Percentiles rank a stretch among this genome's conserved stretches.
These are phyloP conservation scores for Typhlichthys eigenmanni DNA, from an alignment of 2,797 vertebrate species.

Conservation along the genomic window DNA sequence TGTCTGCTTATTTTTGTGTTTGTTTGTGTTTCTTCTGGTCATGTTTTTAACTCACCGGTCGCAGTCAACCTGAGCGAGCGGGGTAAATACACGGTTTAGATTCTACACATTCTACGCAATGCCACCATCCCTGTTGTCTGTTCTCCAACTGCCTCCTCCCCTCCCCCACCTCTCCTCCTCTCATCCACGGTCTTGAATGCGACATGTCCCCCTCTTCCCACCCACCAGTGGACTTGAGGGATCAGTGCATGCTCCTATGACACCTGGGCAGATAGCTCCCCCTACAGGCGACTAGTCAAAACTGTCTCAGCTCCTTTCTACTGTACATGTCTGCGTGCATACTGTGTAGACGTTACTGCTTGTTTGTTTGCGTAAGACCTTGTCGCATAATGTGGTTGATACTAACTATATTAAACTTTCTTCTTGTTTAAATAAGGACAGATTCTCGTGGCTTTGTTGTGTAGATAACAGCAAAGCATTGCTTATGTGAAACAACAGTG, in stretches of 20 bases:
- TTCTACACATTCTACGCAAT: constrained; percentile 79
- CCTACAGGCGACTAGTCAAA: constrained; percentile 46
- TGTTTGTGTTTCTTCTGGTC: constrained; percentile 78
- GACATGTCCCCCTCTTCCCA: constrained; percentile 7
- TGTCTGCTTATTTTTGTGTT: constrained; percentile 75
- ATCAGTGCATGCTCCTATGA: constrained; percentile 75
- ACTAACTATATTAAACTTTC: constrained; percentile 58
- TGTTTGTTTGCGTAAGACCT: constrained; percentile 60
- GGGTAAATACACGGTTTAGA: constrained; percentile 93
- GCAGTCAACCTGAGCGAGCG: constrained; percentile 99
- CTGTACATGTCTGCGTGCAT: constrained; percentile 21
- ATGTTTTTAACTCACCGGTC: constrained; percentile 83
- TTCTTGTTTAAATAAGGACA: constrained; percentile 54
- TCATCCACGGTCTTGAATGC: background rate
- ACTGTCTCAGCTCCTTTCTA: constrained; percentile 46
- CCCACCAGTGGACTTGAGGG: constrained; percentile 60
- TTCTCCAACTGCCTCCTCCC: constrained; percentile 36
- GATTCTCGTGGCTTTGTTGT: constrained; percentile 66
- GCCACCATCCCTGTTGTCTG: constrained; percentile 72
- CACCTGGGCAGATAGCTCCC: constrained; percentile 54
- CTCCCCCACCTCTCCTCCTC: constrained; percentile 14
- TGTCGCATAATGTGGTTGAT: constrained; percentile 43
- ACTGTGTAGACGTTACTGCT: constrained; percentile 61
- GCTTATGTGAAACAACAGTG: constrained; percentile 59
- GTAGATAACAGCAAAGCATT: constrained; percentile 44